Conservation (phyloP, 2,888 invertebrate species). For the Rotaria socialis region DNA sequence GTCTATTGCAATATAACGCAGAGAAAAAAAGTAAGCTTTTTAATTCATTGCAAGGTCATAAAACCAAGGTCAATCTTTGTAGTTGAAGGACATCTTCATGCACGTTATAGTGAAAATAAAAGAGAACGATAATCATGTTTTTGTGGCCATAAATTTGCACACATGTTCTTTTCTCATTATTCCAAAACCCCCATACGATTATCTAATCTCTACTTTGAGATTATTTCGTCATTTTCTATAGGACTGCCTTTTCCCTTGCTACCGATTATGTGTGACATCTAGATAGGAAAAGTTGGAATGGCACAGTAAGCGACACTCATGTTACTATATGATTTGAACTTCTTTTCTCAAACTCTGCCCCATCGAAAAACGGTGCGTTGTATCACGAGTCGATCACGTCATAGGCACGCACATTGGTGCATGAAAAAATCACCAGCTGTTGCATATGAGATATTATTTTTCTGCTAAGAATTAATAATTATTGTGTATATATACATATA, state of each 20-base stretch:
- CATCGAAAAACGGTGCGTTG: background rate
- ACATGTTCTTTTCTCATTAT: no score
- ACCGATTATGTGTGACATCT: conserved; percentile 4
- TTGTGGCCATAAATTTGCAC: no score
- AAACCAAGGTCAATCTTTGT: no score
- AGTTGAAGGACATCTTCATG: no score
- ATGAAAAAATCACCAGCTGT: background rate
- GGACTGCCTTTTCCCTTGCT: background rate
- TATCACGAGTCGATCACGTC: background rate
- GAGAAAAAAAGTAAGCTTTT: no score
- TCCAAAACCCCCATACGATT: no score
- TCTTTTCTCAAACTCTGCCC: background rate
- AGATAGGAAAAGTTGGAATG: background rate
- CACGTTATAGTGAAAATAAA: no score
- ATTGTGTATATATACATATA: background rate
- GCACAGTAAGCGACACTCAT: background rate
- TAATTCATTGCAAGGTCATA: no score
- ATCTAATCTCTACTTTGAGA: no score
- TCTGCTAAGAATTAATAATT: background rate
- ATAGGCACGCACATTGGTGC: background rate
- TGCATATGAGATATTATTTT: background rate
- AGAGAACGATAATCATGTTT: no score
- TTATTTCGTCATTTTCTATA: no score
- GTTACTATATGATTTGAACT: background rate
- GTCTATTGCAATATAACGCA: no score